Conservation (phyloP, 37 sponge, comb jelly and placozoan species). For the Sycon ciliatum region DNA sequence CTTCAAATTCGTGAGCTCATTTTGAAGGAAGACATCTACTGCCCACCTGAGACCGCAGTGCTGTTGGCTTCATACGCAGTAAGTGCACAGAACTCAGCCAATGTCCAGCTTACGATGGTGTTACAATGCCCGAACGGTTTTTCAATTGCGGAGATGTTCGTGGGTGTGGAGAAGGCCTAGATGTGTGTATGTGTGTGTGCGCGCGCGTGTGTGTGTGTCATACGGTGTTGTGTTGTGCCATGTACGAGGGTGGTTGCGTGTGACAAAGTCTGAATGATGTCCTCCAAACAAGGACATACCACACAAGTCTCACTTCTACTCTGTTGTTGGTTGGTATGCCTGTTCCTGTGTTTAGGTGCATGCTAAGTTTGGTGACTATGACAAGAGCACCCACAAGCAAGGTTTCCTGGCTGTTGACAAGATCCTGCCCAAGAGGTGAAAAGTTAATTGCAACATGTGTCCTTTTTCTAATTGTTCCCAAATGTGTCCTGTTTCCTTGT, state of each 20-base stretch:
- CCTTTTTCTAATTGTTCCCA: too few species aligned
- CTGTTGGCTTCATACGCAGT: conserved; percentile 88
- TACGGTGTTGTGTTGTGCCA: too few species aligned
- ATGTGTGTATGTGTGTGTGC: too few species aligned
- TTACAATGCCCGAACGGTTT: too few species aligned
- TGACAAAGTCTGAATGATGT: too few species aligned
- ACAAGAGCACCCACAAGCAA: conserved; percentile 60
- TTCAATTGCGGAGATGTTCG: too few species aligned
- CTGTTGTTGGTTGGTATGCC: neutral
- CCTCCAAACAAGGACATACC: neutral
- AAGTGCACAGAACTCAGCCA: too few species aligned
- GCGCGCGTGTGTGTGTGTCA: too few species aligned
- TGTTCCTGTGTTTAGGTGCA: conserved; percentile 53
- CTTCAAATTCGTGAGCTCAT: conserved; percentile 77
- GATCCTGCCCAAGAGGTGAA: conserved; percentile 79
- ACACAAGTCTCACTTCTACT: neutral
- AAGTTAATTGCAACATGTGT: neutral
- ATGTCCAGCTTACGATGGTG: too few species aligned
- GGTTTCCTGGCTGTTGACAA: conserved; percentile 68
- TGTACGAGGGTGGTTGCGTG: too few species aligned
- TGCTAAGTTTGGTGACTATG: conserved; percentile 87
- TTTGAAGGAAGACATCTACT: conserved; percentile 76
- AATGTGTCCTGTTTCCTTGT: neutral
- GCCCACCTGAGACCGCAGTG: conserved; percentile 89
- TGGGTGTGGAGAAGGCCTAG: too few species aligned